Base-by-base conservation (phyloP, 2,888 invertebrate genomes). In the Euplexia lucipara region DNA sequence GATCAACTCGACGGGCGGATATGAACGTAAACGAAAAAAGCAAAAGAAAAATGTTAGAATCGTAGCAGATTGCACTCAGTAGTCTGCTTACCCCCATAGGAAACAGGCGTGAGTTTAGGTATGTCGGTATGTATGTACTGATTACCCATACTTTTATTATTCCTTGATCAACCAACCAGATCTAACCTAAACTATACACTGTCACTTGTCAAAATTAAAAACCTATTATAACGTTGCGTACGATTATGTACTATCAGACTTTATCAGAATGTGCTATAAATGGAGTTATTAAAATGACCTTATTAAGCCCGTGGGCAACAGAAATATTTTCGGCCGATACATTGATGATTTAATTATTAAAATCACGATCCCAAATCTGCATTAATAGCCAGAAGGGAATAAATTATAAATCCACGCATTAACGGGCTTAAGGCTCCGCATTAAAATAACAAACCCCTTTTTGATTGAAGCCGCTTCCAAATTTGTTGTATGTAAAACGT, bases 321-420 rank as follows among this genome's bases (percentile, higher is more conserved):
- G 32, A 56, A 59, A 61, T 68, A 37, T 68, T 66, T 41, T 51
- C n/a, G 18, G 22, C 42, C 61, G 7, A 67, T 72, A 72, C 14
- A 57, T 56, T 26, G 42, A 68, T 44, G 47, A 71, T 57, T 68
- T 22, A 35, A 72, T 72, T 62, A 73, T 61, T 72, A 57, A 70
- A 70, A 71, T 57, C 53, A 32, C 44, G 44, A 9, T 42, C 41
- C 22, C 14, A 57, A 67, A 58, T 41, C 44, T 30, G 51, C 32
- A 47, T 48, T 67, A 22, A 61, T 44, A 53, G 52, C 57, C 45
- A 12, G 39, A 7, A 18, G 41, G 64, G 60, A 26, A 63, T 63
- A 37, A 45, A 70, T 70, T 70, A 70, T 52, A 57, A 63, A 57
- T 14, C 62, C 26, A 10, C n/a, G 30, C 22, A 32, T 47, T 56